Conservation (phyloP, 2,797 vertebrate genomes). For the Cetoscarus ocellatus region DNA sequence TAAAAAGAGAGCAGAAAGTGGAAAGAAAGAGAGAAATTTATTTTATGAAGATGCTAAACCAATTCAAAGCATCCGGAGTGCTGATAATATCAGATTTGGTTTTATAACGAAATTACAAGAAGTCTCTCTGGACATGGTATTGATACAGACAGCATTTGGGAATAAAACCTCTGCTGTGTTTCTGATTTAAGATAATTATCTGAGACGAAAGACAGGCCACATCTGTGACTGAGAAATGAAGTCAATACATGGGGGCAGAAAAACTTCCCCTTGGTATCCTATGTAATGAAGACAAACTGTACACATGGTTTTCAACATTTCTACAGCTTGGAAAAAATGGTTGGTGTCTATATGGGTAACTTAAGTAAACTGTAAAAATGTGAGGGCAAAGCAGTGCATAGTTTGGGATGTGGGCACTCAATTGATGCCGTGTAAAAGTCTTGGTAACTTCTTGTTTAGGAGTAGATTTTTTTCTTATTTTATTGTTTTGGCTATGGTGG, state of each 20-base stretch:
- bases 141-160: neutral
- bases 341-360: too few species aligned
- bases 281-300: too few species aligned
- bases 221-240: neutral
- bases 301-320: too few species aligned
- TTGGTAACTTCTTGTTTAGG: too few species aligned
- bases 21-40: neutral
- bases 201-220: slow-evolving; percentile 3
- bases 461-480: too few species aligned
- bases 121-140: neutral
- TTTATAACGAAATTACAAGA: neutral
- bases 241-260: neutral
- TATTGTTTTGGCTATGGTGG: too few species aligned
- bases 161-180: slow-evolving; percentile 4
- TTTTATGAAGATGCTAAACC: neutral
- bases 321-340: too few species aligned
- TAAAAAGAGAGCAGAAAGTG: neutral
- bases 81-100: neutral
- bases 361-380: too few species aligned
- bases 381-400: too few species aligned
- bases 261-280: neutral
- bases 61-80: neutral
- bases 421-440: too few species aligned
- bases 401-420: too few species aligned
- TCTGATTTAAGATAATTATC: slow-evolving; percentile 18